Conservation (phyloP, 2,888 invertebrate genomes). For the Cactoblastis cactorum region DNA sequence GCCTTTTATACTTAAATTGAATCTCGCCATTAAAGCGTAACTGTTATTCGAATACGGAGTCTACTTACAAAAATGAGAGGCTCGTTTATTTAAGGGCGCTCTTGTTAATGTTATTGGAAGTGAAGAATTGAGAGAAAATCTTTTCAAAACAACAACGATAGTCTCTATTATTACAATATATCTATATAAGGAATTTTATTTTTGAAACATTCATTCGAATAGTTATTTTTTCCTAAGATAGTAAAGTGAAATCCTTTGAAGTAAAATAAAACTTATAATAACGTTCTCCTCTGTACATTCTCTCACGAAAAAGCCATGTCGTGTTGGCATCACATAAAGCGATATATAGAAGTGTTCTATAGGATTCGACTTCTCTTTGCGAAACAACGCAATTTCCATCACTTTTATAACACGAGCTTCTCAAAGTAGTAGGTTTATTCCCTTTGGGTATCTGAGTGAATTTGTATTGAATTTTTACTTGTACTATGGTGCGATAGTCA, state of each 20-base stretch:
- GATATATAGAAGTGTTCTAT: background rate
- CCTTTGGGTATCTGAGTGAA: conserved; percentile 20
- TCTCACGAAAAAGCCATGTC: background rate
- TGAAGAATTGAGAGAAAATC: background rate
- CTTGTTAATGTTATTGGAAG: conserved; percentile 11
- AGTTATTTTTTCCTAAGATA: too few species aligned
- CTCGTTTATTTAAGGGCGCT: conserved; percentile 12
- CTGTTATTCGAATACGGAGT: background rate
- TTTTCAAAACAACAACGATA: background rate
- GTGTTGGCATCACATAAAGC: background rate
- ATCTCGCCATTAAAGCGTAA: too few species aligned
- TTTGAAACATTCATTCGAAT: background rate
- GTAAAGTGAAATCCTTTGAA: too few species aligned
- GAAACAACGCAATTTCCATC: conserved; percentile 58
- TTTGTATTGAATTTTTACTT: background rate
- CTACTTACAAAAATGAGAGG: conserved; percentile 10
- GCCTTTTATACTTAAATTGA: too few species aligned
- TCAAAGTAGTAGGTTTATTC: conserved; percentile 28
- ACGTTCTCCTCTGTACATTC: too few species aligned
- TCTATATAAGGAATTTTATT: too few species aligned
- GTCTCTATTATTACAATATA: too few species aligned
- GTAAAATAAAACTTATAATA: too few species aligned
- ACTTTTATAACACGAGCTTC: conserved; percentile 49
- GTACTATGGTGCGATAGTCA: too few species aligned
- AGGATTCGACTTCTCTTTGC: conserved; percentile 30